Evolutionary conservation across 2,888 invertebrate species (phyloP).

Genomic region (Tachina lurida): DNA sequence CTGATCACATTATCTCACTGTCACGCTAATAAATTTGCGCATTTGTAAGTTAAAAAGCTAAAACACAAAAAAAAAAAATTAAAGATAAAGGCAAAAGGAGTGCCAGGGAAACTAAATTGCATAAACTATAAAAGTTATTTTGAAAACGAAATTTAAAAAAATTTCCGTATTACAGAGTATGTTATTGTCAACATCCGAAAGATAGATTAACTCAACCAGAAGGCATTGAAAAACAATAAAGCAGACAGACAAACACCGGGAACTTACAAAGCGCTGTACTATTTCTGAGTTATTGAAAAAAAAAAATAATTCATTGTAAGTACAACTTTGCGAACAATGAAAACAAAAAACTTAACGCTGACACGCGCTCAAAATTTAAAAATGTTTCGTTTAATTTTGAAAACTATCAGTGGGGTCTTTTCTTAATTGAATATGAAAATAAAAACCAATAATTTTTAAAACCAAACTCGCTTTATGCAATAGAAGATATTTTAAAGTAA

Average conservation of each 20-base stretch:
- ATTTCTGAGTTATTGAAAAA: too few species aligned
- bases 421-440: constrained; percentile 8
- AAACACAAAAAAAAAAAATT: not conserved
- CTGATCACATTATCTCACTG: constrained; percentile 39
- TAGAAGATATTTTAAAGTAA: not conserved
- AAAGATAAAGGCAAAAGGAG: constrained; percentile 31
- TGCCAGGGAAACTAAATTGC: constrained; percentile 18
- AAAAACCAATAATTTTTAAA: not conserved
- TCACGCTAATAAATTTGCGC: constrained; percentile 59
- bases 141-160: constrained; percentile 17
- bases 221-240: constrained; percentile 33
- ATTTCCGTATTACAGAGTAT: not conserved
- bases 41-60: constrained; percentile 28
- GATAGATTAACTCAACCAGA: constrained; percentile 58
- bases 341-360: constrained; percentile 46
- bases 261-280: constrained; percentile 10
- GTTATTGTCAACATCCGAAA: constrained; percentile 29
- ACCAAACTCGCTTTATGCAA: constrained; percentile 9
- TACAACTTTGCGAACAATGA: constrained; percentile 17
- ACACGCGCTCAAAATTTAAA: constrained; percentile 62
- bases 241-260: constrained; percentile 25
- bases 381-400: constrained; percentile 26
- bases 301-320: not conserved
- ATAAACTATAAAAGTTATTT: not conserved
- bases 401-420: constrained; percentile 28